Base-by-base conservation (phyloP, 2,888 invertebrate genomes). In the Eubasilissa splendida region DNA sequence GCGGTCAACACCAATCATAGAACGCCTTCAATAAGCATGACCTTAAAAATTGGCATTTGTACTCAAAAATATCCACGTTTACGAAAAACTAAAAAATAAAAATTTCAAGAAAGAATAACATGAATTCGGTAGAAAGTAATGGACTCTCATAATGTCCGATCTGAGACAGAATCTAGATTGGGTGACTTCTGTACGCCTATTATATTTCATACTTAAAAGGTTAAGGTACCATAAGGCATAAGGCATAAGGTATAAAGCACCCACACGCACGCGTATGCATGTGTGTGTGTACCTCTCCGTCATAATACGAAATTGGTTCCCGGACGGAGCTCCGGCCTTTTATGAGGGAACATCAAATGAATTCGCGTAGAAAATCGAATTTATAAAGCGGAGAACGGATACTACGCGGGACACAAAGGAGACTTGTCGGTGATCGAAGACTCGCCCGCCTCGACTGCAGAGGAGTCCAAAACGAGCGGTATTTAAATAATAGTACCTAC, bases 291-390 rank as follows among this genome's bases (percentile, higher is more conserved):
- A 42, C 42, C 42, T 73, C 71, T 79, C 74, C 90, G 90, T 90
- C 90, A 90, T 91, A 91, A 91, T 90, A 89, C 89, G 88, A 91
- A 91, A 90, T 91, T 90, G 90, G 90, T 90, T 90, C 90, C 89
- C 90, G 90, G 90, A 90, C 89, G 90, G 90, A 90, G 90, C 88
- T 89, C 89, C 90, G 77, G 89, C 89, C 90, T 90, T 91, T 91
- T 91, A 91, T 90, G 91, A 90, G 90, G 90, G 90, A 77, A 90
- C 91, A 91, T 91, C 91, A 91, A 91, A 91, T 90, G 91, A 91
- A 90, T 91, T 91, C 91, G 90, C 90, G 90, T 90, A 91, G 91
- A 91, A 91, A 91, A 91, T 91, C 91, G 91, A 91, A 91, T 91
- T 91, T 90, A 90, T 91, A 91, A 90, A 76, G 78, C 53, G 82